Percentiles rank a stretch among this genome's conserved stretches.
Evolutionary conservation across 2,113 vertebrate genomes (phyloP).

Genomic region (Polyodon spathula): DNA sequence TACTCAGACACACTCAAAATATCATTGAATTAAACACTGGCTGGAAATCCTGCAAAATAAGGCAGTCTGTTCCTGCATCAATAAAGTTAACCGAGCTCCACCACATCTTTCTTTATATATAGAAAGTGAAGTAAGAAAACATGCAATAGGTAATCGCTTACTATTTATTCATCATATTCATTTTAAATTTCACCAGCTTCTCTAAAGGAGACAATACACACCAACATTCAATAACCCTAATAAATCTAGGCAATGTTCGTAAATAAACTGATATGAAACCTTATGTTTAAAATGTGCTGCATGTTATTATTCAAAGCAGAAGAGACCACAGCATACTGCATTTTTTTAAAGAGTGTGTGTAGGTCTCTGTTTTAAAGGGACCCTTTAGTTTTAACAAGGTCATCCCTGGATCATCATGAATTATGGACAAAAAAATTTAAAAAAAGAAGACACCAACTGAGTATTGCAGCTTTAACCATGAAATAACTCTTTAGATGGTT

Average conservation of each 20-base stretch:
- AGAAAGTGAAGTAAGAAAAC: too few species aligned
- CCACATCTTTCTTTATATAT: too few species aligned
- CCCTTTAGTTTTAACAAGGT: conserved; percentile 38
- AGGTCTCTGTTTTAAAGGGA: conserved; percentile 13
- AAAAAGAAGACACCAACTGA: conserved; percentile 59
- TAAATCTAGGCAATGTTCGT: neutral
- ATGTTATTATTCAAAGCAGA: conserved; percentile 19
- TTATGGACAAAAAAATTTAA: too few species aligned
- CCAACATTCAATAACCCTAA: neutral
- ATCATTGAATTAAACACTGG: too few species aligned
- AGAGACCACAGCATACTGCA: conserved; percentile 32
- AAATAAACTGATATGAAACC: conserved; percentile 1
- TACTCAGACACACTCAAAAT: too few species aligned
- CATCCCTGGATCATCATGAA: conserved; percentile 37
- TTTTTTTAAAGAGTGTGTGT: conserved; percentile 19
- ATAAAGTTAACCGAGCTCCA: too few species aligned
- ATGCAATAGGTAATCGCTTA: too few species aligned
- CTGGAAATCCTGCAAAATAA: too few species aligned
- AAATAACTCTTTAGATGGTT: conserved; percentile 66
- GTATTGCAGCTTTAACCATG: conserved; percentile 62
- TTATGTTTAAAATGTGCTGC: conserved; percentile 7
- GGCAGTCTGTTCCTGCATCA: too few species aligned
- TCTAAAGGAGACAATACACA: too few species aligned
- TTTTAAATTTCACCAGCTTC: too few species aligned
- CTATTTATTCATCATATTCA: too few species aligned